Base-by-base conservation (phyloP, 2,797 vertebrate species). In the Bucorvus abyssinicus region DNA sequence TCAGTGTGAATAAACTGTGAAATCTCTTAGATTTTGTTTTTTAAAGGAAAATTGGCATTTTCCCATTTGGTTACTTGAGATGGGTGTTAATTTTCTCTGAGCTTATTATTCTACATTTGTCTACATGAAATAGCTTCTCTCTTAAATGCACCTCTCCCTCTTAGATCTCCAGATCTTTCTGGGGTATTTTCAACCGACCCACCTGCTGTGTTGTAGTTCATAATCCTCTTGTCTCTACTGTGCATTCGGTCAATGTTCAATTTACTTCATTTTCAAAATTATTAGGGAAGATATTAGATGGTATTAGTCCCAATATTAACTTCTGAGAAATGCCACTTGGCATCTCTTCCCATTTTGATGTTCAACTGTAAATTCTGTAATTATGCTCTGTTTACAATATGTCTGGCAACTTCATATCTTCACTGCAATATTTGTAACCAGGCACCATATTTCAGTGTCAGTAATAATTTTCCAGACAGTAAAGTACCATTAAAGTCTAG, bases 1-100 rank as follows among this genome's bases (percentile, higher is more conserved):
- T 95, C 80, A 80, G 89, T 89, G 94, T 89, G 94, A 97, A 94
- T 96, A 97, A 97, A 96, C 94, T 92, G 89, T 96, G 94, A 97
- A 97, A 93, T 88, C 32, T 92, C 93, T 93, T 84, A 60, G 40
- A 61, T 32, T 50, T 56, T 87, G 93, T 60, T 26, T 47, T 91
- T 70, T 44, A 1, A 65, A 91, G 42, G 85, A 95, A 96, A 97
- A 95, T 83, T 90, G 87, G 76, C 92, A 78, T 97, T 96, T 94
- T 82, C 76, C 81, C 90, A 96, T 77, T 96, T 96, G 77, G 59
- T 96, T 96, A 80, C 85, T 96, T 89, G 87, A 95, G 91, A 89
- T 89, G 94, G 63, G 64, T 94, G 82, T 93, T 94, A 87, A 95
- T 94, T 96, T 90, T 89, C 23, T 81, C 80, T 77, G 40, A 85